phyloP scores from a whole-genome alignment of 1,140 invertebrate genomes.

The Leptinotarsa texana region DNA sequence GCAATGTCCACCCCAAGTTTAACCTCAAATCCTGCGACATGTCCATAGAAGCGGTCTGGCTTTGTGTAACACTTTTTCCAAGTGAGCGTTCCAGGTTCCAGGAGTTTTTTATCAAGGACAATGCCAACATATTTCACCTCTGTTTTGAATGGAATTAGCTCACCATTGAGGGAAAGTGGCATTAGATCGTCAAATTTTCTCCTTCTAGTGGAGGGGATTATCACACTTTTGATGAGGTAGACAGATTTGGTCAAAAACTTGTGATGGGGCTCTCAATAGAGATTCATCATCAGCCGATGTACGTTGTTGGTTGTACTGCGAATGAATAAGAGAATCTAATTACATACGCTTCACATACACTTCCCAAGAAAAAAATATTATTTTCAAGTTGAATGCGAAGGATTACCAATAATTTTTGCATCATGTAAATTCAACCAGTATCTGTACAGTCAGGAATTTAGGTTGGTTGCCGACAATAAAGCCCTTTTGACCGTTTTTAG shows the following conservation, averaged over 20 bases:
- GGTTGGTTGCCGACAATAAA: background rate
- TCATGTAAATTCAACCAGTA: background rate
- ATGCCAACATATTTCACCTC: no score
- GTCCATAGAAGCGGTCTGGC: no score
- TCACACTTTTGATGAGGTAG: no score
- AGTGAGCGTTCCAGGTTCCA: no score
- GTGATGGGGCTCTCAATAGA: conserved; percentile 2
- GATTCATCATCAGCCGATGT: background rate
- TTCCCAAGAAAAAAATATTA: background rate
- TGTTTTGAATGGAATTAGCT: no score
- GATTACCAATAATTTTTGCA: background rate
- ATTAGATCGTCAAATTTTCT: no score
- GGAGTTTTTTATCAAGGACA: no score
- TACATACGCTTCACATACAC: background rate
- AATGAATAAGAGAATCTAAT: background rate
- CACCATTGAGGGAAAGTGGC: no score
- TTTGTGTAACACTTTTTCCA: no score
- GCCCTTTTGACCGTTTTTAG: background rate
- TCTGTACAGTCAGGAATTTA: conserved; percentile 29
- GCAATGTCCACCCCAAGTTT: background rate
- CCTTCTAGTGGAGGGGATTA: no score
- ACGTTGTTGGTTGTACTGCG: background rate
- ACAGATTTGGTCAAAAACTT: background rate
- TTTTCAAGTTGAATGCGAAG: background rate
- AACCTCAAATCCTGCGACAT: no score